A percentile compares a stretch with the other conserved stretches of the same genome.
These are phyloP conservation scores for Acanthacorydalis orientalis DNA, from an alignment of 2,888 invertebrate genomes.

Conservation along the genomic window DNA sequence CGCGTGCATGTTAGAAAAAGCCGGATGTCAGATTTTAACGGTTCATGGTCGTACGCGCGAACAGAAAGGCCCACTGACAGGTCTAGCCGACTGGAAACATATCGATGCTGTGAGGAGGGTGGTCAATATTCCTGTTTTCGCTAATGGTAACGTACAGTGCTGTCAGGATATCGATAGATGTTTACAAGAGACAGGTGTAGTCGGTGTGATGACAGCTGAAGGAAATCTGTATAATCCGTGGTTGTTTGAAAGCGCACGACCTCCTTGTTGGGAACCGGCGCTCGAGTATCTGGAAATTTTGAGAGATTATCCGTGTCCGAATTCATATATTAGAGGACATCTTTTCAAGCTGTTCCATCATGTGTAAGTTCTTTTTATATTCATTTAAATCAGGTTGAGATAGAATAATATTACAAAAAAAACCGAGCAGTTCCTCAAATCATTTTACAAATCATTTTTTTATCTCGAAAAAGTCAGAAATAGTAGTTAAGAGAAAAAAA, in stretches of 20 bases:
- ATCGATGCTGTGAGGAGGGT: conserved; percentile 78
- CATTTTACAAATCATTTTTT: too few species aligned
- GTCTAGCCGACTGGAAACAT: conserved; percentile 85
- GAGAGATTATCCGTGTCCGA: conserved; percentile 68
- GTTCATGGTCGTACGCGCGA: conserved; percentile 93
- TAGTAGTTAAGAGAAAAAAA: too few species aligned
- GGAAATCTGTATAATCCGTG: conserved; percentile 97
- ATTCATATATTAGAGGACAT: conserved; percentile 85
- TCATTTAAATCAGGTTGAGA: too few species aligned
- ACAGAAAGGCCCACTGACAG: conserved; percentile 91
- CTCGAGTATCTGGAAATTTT: conserved; percentile 73
- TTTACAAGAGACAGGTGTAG: conserved; percentile 65
- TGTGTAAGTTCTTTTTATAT: conserved; percentile 40
- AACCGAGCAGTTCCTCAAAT: too few species aligned
- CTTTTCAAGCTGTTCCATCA: conserved; percentile 93
- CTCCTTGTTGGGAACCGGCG: conserved; percentile 81
- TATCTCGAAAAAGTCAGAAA: too few species aligned
- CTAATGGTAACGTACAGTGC: conserved; percentile 95
- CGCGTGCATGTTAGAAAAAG: conserved; percentile 85
- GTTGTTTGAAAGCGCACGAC: conserved; percentile 60
- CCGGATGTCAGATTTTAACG: conserved; percentile 81
- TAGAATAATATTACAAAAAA: too few species aligned
- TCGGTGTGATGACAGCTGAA: conserved; percentile 84
- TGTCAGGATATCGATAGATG: conserved; percentile 74
- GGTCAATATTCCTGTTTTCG: conserved; percentile 83